Evolutionary conservation across 1,140 invertebrate genomes (phyloP).

Genomic region (Neoseiulus cucumeris): DNA sequence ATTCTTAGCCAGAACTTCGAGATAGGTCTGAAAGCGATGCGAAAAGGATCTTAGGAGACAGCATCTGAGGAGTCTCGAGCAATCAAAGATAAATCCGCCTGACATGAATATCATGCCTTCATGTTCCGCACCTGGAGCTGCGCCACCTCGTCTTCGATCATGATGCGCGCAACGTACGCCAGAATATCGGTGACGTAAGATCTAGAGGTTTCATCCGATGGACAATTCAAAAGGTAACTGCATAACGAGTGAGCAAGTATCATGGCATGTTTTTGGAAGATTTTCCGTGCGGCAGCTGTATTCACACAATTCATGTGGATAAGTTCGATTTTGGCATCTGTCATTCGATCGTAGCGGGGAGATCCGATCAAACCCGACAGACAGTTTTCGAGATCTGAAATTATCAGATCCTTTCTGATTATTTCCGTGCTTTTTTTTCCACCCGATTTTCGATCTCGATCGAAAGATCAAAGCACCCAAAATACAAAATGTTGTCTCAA

Average conservation of each 20-base stretch:
- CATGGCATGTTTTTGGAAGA: not conserved
- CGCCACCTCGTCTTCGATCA: not conserved
- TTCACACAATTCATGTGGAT: not conserved
- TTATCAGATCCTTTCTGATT: no score
- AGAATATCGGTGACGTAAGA: conserved; percentile 3
- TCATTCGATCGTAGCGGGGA: conserved; percentile 1
- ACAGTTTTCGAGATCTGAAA: no score
- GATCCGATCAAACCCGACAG: no score
- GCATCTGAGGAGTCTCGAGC: no score
- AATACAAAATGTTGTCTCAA: no score
- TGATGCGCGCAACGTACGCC: not conserved
- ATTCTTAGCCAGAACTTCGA: not conserved
- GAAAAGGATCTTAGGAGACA: no score
- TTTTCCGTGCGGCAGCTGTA: not conserved
- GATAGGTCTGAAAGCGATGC: not conserved
- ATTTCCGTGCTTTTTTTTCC: no score
- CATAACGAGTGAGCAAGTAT: not conserved
- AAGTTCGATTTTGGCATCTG: not conserved
- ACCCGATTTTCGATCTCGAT: no score
- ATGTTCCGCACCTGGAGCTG: conserved; percentile 9
- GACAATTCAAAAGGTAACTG: not conserved
- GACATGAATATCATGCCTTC: no score
- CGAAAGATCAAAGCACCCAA: no score
- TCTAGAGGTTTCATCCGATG: not conserved
- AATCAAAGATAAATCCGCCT: no score